Percentiles rank a stretch among this genome's conserved stretches.
Conservation (phyloP, 2,888 invertebrate genomes). For the Pyrgus malvae region DNA sequence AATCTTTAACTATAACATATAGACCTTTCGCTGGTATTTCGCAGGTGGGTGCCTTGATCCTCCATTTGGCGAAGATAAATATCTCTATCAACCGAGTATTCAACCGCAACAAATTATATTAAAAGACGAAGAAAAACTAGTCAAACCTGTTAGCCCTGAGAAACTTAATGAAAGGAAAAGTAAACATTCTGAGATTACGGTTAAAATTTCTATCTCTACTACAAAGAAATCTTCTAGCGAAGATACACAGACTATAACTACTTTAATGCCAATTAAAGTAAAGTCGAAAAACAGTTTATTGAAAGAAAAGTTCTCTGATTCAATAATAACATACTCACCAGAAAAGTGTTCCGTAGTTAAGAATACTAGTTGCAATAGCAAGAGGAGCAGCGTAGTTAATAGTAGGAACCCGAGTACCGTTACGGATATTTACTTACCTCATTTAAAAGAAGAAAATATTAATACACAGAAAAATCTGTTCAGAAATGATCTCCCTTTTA, state of each 20-base stretch:
- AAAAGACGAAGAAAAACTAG: not conserved
- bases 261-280: not conserved
- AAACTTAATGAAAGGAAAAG: not conserved
- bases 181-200: not conserved
- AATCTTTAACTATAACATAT: too few relatives aligned
- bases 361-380: too few relatives aligned
- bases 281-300: conserved; percentile 6
- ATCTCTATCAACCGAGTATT: conserved; percentile 47
- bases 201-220: not conserved
- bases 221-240: too few relatives aligned
- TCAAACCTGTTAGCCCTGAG: conserved; percentile 7
- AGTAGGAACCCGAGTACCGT: too few relatives aligned
- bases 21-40: too few relatives aligned
- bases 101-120: conserved; percentile 3
- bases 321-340: too few relatives aligned
- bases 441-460: too few relatives aligned
- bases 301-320: conserved; percentile 39
- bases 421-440: too few relatives aligned
- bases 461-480: too few relatives aligned
- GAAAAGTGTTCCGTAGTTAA: too few relatives aligned
- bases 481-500: too few relatives aligned
- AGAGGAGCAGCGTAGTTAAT: too few relatives aligned
- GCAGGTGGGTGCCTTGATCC: conserved; percentile 74
- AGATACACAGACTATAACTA: not conserved
- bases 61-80: conserved; percentile 64